These are phyloP conservation scores for Spisula subtruncata DNA, from an alignment of 2,888 invertebrate species.

Conservation along the genomic window DNA sequence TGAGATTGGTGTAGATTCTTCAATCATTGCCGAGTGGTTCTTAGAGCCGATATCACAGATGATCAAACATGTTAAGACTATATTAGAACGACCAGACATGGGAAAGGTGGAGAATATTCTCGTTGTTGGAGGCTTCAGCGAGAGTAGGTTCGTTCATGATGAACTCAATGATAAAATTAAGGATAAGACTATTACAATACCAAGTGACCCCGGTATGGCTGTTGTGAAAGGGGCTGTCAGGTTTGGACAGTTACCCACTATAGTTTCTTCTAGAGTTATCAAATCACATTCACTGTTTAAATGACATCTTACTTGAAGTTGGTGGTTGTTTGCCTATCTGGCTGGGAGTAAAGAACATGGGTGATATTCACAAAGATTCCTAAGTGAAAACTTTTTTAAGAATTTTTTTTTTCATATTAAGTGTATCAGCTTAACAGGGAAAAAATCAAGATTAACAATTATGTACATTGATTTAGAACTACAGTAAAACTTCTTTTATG, in stretches of 20 bases:
- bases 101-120: conserved; percentile 44
- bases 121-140: conserved; percentile 65
- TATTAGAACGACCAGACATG: conserved; percentile 31
- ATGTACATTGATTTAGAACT: too few species aligned
- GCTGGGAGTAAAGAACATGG: too few species aligned
- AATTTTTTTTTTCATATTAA: too few species aligned
- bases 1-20: conserved; percentile 24
- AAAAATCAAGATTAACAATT: too few species aligned
- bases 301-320: neutral
- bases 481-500: too few species aligned
- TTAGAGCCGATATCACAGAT: conserved; percentile 27
- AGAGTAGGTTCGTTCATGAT: conserved; percentile 56
- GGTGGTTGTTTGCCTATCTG: too few species aligned
- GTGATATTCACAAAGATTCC: too few species aligned
- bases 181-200: conserved; percentile 52
- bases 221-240: conserved; percentile 64
- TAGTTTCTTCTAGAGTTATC: conserved; percentile 41
- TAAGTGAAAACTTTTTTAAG: too few species aligned
- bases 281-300: conserved; percentile 9
- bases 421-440: too few species aligned
- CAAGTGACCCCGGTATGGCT: conserved; percentile 56
- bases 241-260: conserved; percentile 54
- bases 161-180: conserved; percentile 32
- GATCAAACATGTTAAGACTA: conserved; percentile 23
- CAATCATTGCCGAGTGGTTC: conserved; percentile 37